phyloP scores from a whole-genome alignment of 1,140 invertebrate species.

The Drepana arcuata region DNA sequence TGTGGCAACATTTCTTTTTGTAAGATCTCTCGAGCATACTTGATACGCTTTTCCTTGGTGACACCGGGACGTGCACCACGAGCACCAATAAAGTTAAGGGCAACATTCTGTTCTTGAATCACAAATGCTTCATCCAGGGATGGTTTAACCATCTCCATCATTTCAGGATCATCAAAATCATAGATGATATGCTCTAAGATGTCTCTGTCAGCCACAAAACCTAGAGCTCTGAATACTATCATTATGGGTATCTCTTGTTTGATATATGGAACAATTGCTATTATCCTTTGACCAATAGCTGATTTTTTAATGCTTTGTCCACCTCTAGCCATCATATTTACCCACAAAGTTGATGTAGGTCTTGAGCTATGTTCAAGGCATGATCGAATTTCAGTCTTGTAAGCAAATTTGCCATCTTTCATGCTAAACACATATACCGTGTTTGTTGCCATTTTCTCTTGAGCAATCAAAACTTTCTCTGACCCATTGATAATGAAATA shows the following conservation, averaged over 20 bases:
- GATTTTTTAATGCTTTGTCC: conserved; percentile 96
- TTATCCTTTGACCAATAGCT: conserved; percentile 97
- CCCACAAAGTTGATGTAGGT: conserved; percentile 97
- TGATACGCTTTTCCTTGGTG: conserved; percentile 98
- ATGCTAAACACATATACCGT: conserved; percentile 99
- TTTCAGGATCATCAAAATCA: conserved; percentile 99
- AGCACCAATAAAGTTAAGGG: conserved; percentile 97
- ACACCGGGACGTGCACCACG: conserved; percentile 97
- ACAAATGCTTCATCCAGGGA: conserved; percentile 99
- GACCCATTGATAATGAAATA: conserved; percentile 98
- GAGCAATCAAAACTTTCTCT: conserved; percentile 97
- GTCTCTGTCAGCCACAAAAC: conserved; percentile 98
- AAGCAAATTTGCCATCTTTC: conserved; percentile 98
- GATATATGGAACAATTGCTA: conserved; percentile 97
- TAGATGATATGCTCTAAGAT: conserved; percentile 99
- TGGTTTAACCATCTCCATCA: conserved; percentile 99
- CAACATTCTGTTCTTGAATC: conserved; percentile 98
- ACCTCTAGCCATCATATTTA: conserved; percentile 99
- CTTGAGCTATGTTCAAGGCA: conserved; percentile 94
- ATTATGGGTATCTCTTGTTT: conserved; percentile 99
- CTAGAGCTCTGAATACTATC: conserved; percentile 97
- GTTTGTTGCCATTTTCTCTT: conserved; percentile 99
- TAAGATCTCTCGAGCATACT: conserved; percentile 98
- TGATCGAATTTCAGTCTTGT: conserved; percentile 96
- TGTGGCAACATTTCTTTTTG: conserved; percentile 99